Percentiles rank a stretch among this genome's conserved stretches.
These are phyloP conservation scores for Oreochromis niloticus DNA, from an alignment of 2,113 vertebrate genomes.

Conservation along the genomic window DNA sequence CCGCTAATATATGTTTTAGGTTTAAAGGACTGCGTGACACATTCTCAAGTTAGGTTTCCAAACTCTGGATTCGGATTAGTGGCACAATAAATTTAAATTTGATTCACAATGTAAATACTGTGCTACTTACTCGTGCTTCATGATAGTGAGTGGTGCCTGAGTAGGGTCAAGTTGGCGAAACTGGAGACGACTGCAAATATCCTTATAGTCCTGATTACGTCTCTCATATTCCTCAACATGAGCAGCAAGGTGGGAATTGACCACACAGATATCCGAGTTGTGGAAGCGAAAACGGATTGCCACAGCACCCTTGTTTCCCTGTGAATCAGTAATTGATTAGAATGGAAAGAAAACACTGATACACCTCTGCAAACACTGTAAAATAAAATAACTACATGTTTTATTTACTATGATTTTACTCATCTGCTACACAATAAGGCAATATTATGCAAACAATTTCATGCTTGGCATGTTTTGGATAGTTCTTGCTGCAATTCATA, in stretches of 20 bases:
- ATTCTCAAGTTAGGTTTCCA: background rate
- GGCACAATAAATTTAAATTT: background rate
- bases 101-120: background rate
- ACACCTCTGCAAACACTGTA: background rate
- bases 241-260: slow-evolving; percentile 93
- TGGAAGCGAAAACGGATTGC: slow-evolving; percentile 90
- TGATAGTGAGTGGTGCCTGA: slow-evolving; percentile 79
- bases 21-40: background rate
- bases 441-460: background rate
- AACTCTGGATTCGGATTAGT: background rate
- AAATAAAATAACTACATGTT: background rate
- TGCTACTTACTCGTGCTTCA: slow-evolving; percentile 84
- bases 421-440: background rate
- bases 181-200: slow-evolving; percentile 88
- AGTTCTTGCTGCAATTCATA: background rate
- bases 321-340: background rate
- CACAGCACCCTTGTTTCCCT: slow-evolving; percentile 98
- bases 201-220: slow-evolving; percentile 93
- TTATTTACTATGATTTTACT: background rate
- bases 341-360: background rate
- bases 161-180: slow-evolving; percentile 78
- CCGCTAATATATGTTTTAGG: background rate
- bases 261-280: slow-evolving; percentile 88
- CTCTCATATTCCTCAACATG: slow-evolving; percentile 88
- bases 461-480: background rate